These are phyloP conservation scores for Drosophila takahashii DNA, from an alignment of 1,140 invertebrate genomes.

Conservation along the genomic window DNA sequence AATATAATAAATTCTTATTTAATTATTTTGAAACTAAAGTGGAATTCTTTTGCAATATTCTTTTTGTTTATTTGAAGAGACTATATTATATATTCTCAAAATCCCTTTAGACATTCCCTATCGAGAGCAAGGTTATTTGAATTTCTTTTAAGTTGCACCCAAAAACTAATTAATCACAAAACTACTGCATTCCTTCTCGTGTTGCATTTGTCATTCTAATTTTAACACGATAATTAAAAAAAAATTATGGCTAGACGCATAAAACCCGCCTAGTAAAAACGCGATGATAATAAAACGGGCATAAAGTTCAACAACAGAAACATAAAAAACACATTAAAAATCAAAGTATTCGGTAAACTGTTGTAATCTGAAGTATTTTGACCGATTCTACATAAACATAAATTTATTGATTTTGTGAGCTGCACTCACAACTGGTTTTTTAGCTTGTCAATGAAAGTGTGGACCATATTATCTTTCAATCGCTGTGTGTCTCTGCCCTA, in stretches of 20 bases:
- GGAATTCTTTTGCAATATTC: not conserved
- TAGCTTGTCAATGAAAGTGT: slow-evolving; percentile 9
- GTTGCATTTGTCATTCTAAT: slow-evolving; percentile 27
- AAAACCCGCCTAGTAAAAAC: slow-evolving; percentile 28
- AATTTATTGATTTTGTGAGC: slow-evolving; percentile 30
- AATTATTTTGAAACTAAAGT: too few relatives aligned
- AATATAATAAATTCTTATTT: too few relatives aligned
- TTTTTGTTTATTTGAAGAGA: not conserved
- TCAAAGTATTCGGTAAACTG: not conserved
- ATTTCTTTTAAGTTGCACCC: not conserved
- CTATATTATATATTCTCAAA: not conserved
- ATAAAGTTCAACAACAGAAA: slow-evolving; percentile 17
- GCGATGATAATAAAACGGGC: slow-evolving; percentile 11
- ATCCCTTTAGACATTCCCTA: not conserved
- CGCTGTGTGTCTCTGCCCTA: slow-evolving; percentile 8
- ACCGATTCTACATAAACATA: slow-evolving; percentile 1
- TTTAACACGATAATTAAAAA: slow-evolving; percentile 24
- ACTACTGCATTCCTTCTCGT: not conserved
- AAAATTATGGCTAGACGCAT: slow-evolving; percentile 37
- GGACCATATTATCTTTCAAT: not conserved
- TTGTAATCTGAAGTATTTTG: slow-evolving; percentile 12
- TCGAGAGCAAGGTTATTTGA: not conserved
- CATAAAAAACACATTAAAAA: slow-evolving; percentile 39
- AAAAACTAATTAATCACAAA: not conserved
- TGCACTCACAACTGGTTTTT: slow-evolving; percentile 1